Conservation (phyloP, 2,797 vertebrate species). For the Manis pentadactyla region DNA sequence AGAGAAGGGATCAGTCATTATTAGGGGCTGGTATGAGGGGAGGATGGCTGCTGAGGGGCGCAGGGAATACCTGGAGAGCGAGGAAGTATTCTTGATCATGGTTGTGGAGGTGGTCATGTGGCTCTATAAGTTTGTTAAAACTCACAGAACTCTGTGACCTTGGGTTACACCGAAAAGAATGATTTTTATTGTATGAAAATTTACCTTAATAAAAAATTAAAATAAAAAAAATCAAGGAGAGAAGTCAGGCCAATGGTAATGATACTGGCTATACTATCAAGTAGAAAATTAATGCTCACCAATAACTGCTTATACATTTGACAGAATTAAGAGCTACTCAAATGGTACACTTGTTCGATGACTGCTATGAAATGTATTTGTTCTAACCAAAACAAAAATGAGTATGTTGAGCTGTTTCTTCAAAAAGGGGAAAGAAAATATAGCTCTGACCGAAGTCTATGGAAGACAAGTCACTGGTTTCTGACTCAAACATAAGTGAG, state of each 20-base stretch:
- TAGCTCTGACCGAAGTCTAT: neutral
- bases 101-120: neutral
- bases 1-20: neutral
- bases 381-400: slow-evolving; percentile 26
- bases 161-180: neutral
- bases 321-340: neutral
- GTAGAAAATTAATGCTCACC: neutral
- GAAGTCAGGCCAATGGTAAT: neutral
- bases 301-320: neutral
- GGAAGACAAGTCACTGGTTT: neutral
- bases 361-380: neutral
- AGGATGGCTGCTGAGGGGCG: neutral
- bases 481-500: neutral
- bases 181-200: neutral
- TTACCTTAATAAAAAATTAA: neutral
- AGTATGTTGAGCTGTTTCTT: neutral
- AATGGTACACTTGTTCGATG: neutral
- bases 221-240: slow-evolving; percentile 1
- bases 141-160: neutral
- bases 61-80: neutral
- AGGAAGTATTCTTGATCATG: neutral
- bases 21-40: neutral
- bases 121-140: neutral
- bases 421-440: neutral
- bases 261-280: neutral